Base-by-base conservation (phyloP, 2,888 invertebrate species). In the Orthosia gothica region DNA sequence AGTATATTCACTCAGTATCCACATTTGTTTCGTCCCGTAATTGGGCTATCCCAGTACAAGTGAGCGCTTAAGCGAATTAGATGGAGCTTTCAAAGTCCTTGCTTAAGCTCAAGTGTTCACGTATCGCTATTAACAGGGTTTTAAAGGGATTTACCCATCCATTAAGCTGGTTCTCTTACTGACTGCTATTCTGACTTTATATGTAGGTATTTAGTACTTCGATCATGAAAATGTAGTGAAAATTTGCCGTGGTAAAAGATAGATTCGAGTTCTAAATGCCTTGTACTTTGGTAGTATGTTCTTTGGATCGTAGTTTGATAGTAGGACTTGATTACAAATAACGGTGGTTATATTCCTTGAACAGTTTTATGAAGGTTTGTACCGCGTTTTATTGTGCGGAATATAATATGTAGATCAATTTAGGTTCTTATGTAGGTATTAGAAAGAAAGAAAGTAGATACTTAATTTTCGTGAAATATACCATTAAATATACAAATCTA, bases 91-190 rank as follows among this genome's bases (percentile, higher is more conserved):
- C 81, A 83, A 86, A 88, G 83, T 82, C 83, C 81, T 83, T 78
- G 83, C 85, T 84, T 83, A 84, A 87, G 86, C 83, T 80, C 79
- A 81, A 87, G 87, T 81, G 84, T 84, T 81, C 87, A 86, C 85
- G 84, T 87, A 87, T 87, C 65, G 74, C 78, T 76, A 82, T 89
- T 90, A 88, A 90, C 90, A 84, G 84, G 84, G 85, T 84, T 89
- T 90, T 84, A 89, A 84, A 78, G 75, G 78, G 81, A 82, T 86
- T 84, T 81, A 77, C 65, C 83, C 82, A 76, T 81, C 82, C 83
- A 86, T 88, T 83, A 88, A 78, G 64, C 79, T 77, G 79, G 75
- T 81, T 77, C 80, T 76, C 64, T 58, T 69, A 70, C 78, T 68
- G 71, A 71, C 71, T 81, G 63, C 63, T 71, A 67, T 76, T 69